These are phyloP conservation scores for Caenorhabditis panamensis DNA, from an alignment of 2,888 invertebrate species.

Conservation along the genomic window DNA sequence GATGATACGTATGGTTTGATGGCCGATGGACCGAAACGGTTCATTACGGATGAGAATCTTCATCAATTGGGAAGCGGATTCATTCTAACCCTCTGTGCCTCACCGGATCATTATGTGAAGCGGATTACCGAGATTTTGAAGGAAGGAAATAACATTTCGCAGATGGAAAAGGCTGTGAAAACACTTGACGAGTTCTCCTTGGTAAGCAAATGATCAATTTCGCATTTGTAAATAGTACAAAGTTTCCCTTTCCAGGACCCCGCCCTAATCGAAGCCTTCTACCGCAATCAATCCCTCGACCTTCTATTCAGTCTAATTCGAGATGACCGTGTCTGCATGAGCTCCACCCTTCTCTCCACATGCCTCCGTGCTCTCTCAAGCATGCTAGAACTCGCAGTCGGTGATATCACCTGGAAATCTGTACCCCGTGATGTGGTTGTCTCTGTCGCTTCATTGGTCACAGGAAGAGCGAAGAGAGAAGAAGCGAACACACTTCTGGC, in stretches of 20 bases:
- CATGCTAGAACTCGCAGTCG: slow-evolving; percentile 59
- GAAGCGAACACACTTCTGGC: slow-evolving; percentile 63
- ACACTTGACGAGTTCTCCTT: slow-evolving; percentile 55
- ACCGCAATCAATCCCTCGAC: slow-evolving; percentile 47
- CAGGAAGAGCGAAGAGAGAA: slow-evolving; percentile 68
- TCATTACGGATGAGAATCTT: slow-evolving; percentile 67
- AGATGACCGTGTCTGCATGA: slow-evolving; percentile 55
- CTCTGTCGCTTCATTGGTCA: slow-evolving; percentile 55
- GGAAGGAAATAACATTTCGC: slow-evolving; percentile 45
- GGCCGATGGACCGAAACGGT: slow-evolving; percentile 66
- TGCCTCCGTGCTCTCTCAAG: slow-evolving; percentile 54
- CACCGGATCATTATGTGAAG: slow-evolving; percentile 65
- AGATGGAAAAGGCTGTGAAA: slow-evolving; percentile 56
- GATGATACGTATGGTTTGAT: slow-evolving; percentile 64
- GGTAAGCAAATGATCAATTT: slow-evolving; percentile 15
- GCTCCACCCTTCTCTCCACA: slow-evolving; percentile 47
- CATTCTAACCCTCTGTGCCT: slow-evolving; percentile 72
- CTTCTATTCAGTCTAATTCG: slow-evolving; percentile 45
- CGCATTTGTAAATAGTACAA: background rate
- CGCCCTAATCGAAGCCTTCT: slow-evolving; percentile 47
- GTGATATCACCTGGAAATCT: slow-evolving; percentile 57
- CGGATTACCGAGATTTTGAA: slow-evolving; percentile 53
- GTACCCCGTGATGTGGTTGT: slow-evolving; percentile 58
- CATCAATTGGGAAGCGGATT: slow-evolving; percentile 69
- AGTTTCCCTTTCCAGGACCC: slow-evolving; percentile 33